Percentiles rank a stretch among this genome's conserved stretches.
phyloP scores from a whole-genome alignment of 2,888 invertebrate genomes.

The Microplitis manilae region DNA sequence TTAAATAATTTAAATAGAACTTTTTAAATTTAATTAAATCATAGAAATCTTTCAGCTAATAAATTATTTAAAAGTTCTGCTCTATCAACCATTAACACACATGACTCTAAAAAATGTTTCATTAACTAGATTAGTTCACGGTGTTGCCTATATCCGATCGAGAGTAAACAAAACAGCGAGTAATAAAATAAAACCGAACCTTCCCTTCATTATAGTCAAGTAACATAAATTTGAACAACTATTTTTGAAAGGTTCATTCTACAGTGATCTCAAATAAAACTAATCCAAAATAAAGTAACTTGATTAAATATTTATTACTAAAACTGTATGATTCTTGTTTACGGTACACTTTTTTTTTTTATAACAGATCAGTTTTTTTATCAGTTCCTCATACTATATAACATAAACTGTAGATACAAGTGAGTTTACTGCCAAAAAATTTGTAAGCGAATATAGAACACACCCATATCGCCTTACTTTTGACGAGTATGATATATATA shows the following conservation, averaged over 20 bases:
- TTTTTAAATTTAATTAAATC: not conserved
- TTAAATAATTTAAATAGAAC: not conserved
- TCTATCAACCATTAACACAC: not conserved
- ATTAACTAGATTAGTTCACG: not conserved
- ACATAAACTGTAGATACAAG: not conserved
- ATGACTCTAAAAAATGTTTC: not conserved
- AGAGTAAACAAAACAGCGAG: not conserved
- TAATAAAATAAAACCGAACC: not conserved
- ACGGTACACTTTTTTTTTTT: not conserved
- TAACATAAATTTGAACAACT: not conserved
- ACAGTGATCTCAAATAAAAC: not conserved
- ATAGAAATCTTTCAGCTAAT: not conserved
- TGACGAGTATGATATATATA: not conserved
- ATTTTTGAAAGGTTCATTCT: not conserved
- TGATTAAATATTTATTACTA: not conserved
- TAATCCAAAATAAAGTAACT: not conserved
- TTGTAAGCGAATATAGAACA: not conserved
- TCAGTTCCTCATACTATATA: too few relatives aligned
- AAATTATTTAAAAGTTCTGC: not conserved
- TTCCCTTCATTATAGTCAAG: not conserved
- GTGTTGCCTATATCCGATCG: not conserved
- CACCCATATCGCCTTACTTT: not conserved
- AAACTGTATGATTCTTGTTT: not conserved
- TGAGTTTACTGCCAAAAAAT: not conserved
- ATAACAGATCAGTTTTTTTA: not conserved